Percentiles rank a stretch among this genome's conserved stretches.
Conservation (phyloP, 2,797 vertebrate species). For the Gila robusta region DNA sequence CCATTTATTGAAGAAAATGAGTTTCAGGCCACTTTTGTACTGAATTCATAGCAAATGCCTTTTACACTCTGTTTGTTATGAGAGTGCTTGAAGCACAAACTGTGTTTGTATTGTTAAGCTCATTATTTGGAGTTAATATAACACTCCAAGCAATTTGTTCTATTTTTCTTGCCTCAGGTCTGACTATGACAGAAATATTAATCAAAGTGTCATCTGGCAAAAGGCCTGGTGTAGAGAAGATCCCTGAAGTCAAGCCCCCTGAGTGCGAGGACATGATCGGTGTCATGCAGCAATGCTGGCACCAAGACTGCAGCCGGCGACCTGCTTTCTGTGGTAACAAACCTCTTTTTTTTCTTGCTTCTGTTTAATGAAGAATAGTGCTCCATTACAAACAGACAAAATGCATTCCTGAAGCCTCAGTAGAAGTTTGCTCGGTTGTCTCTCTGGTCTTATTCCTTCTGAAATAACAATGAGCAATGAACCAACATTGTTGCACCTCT, state of each 20-base stretch:
- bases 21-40: background rate
- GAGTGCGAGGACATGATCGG: conserved; percentile 82
- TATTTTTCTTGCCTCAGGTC: conserved; percentile 72
- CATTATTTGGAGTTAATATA: background rate
- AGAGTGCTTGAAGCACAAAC: background rate
- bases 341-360: conserved; percentile 10
- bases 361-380: conserved; percentile 5
- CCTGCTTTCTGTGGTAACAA: conserved; percentile 83
- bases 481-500: conserved; percentile 10
- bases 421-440: background rate
- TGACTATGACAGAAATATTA: conserved; percentile 83
- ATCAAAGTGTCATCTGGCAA: conserved; percentile 82
- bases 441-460: background rate
- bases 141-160: conserved; percentile 22
- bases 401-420: background rate
- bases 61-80: background rate
- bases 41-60: background rate
- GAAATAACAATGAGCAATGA: conserved; percentile 18
- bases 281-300: conserved; percentile 88
- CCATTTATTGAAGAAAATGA: background rate
- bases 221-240: conserved; percentile 77
- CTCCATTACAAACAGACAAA: background rate
- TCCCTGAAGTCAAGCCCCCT: conserved; percentile 77
- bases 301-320: conserved; percentile 80
- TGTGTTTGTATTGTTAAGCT: background rate